Evolutionary conservation across 1,140 invertebrate species (phyloP).

Genomic region (Pseudomyrmex sp.): DNA sequence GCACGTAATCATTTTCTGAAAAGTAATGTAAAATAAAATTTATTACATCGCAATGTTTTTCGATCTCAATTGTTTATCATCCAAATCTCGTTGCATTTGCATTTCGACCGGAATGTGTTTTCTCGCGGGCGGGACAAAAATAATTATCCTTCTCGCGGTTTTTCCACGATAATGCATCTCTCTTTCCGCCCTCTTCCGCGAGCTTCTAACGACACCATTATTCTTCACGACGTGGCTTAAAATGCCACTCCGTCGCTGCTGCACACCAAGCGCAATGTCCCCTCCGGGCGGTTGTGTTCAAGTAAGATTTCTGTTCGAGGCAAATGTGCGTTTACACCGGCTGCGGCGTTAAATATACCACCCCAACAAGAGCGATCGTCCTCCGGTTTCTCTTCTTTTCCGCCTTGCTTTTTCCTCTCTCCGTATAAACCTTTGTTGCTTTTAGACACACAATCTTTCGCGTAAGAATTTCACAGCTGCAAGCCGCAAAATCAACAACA

Average conservation of each 20-base stretch:
- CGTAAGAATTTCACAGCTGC: constrained; percentile 18
- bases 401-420: constrained; percentile 7
- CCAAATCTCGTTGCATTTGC: neutral
- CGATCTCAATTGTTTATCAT: too few species aligned
- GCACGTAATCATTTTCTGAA: too few species aligned
- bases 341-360: constrained; percentile 58
- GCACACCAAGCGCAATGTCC: constrained; percentile 18
- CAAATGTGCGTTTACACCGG: constrained; percentile 59
- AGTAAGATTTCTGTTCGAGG: constrained; percentile 57
- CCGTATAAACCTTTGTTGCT: constrained; percentile 15
- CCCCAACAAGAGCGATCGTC: constrained; percentile 43
- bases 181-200: constrained; percentile 45
- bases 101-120: constrained; percentile 21
- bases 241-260: constrained; percentile 9
- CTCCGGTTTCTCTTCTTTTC: constrained; percentile 3
- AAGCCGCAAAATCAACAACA: neutral
- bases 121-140: constrained; percentile 26
- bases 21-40: too few species aligned
- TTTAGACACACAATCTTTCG: constrained; percentile 6
- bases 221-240: constrained; percentile 45
- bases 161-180: constrained; percentile 67
- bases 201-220: constrained; percentile 60
- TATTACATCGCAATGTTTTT: too few species aligned
- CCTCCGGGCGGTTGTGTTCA: neutral
- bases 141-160: constrained; percentile 62